A percentile compares a stretch with the other conserved stretches of the same genome.
Evolutionary conservation across 2,888 invertebrate species (phyloP).

Genomic region (Quadroppia sp.): DNA sequence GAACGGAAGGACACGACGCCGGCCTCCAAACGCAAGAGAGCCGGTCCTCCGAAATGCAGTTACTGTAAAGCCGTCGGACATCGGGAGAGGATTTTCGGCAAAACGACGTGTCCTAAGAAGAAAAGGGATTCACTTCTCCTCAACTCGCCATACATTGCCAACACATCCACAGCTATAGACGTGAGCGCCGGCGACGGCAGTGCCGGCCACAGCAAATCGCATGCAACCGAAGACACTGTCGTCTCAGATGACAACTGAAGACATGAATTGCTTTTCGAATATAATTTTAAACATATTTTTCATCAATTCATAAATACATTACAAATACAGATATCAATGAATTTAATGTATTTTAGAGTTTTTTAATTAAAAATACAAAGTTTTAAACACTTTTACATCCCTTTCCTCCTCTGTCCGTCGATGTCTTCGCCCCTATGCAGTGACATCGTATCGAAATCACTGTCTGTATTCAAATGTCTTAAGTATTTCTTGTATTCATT

Average conservation of each 20-base stretch:
- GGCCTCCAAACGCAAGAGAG: neutral
- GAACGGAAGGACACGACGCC: neutral
- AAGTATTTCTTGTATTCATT: slow-evolving; percentile 31
- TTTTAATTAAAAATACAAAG: no score
- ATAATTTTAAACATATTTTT: no score
- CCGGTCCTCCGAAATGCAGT: slow-evolving; percentile 36
- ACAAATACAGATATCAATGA: no score
- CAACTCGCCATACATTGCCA: neutral
- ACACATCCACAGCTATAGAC: neutral
- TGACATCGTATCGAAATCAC: slow-evolving; percentile 6
- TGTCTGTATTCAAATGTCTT: neutral
- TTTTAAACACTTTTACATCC: no score
- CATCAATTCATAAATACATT: no score
- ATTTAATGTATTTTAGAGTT: no score
- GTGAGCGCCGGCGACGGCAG: neutral
- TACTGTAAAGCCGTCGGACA: slow-evolving; percentile 39
- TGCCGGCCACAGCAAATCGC: neutral
- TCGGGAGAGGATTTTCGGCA: slow-evolving; percentile 40
- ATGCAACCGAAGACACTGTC: no score
- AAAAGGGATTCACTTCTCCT: slow-evolving; percentile 35
- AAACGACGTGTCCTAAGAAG: slow-evolving; percentile 39
- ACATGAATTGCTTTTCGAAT: no score
- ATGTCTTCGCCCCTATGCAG: slow-evolving; percentile 21
- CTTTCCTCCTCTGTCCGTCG: no score
- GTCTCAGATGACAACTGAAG: no score